These are phyloP conservation scores for Nibea coibor DNA, from an alignment of 2,113 vertebrate genomes.

Conservation along the genomic window DNA sequence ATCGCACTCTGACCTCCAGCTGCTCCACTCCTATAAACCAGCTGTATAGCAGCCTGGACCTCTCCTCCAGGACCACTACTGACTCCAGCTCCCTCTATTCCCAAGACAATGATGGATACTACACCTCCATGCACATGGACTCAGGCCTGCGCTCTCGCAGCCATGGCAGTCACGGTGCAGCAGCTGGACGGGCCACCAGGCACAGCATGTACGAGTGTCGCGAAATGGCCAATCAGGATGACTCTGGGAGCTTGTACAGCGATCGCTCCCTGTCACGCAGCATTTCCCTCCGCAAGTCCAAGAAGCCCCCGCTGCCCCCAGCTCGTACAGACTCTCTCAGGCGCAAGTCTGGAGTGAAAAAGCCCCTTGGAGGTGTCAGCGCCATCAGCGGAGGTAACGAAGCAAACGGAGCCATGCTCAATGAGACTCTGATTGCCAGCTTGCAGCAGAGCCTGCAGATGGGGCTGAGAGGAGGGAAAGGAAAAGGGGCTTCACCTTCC, in stretches of 20 bases:
- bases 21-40: constrained; percentile 89
- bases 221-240: constrained; percentile 81
- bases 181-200: constrained; percentile 83
- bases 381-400: constrained; percentile 46
- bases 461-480: constrained; percentile 83
- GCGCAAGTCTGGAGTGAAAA: constrained; percentile 87
- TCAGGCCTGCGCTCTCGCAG: constrained; percentile 83
- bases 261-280: constrained; percentile 89
- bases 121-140: constrained; percentile 86
- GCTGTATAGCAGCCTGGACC: constrained; percentile 89
- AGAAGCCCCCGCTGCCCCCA: constrained; percentile 93
- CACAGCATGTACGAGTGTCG: constrained; percentile 91
- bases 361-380: constrained; percentile 68
- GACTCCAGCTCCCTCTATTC: constrained; percentile 90
- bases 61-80: constrained; percentile 82
- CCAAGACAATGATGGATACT: constrained; percentile 90
- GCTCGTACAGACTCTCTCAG: constrained; percentile 94
- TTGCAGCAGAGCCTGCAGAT: constrained; percentile 93
- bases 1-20: constrained; percentile 84
- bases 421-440: constrained; percentile 91
- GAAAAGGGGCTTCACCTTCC: constrained; percentile 86
- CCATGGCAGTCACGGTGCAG: constrained; percentile 67
- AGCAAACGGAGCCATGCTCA: constrained; percentile 86
- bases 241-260: constrained; percentile 79
- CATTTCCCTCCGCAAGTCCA: constrained; percentile 94